Conservation (phyloP, 2,797 vertebrate species). For the Peromyscus eremicus region DNA sequence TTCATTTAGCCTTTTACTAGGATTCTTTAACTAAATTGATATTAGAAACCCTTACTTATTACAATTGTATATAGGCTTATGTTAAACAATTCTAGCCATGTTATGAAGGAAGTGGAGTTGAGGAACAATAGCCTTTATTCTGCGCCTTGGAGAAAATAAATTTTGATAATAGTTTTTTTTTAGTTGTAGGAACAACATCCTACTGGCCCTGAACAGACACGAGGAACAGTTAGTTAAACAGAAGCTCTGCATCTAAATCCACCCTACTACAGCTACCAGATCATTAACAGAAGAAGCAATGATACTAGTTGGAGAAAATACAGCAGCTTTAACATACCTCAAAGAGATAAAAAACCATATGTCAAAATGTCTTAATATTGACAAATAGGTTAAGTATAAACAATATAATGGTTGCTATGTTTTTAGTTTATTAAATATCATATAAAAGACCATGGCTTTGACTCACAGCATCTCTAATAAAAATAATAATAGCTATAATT, state of each 20-base stretch:
- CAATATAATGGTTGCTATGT: not conserved
- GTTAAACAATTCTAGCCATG: not conserved
- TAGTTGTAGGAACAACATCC: not conserved
- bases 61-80: not conserved
- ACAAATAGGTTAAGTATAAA: not conserved
- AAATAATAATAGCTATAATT: not conserved
- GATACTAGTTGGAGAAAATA: not conserved
- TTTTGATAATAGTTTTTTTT: not conserved
- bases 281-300: not conserved
- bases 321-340: not conserved
- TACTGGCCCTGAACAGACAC: not conserved
- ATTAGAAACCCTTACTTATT: not conserved
- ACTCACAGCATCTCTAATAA: not conserved
- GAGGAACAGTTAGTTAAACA: not conserved
- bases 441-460: not conserved
- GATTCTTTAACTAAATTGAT: not conserved
- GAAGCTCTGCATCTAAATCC: not conserved
- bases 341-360: not conserved
- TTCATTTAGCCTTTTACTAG: not conserved
- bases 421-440: not conserved
- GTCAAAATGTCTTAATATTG: not conserved
- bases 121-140: not conserved
- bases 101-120: not conserved
- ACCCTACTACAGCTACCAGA: not conserved
- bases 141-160: not conserved